These are phyloP conservation scores for Lordiphosa stackelbergi DNA, from an alignment of 1,140 invertebrate genomes.

Conservation along the genomic window DNA sequence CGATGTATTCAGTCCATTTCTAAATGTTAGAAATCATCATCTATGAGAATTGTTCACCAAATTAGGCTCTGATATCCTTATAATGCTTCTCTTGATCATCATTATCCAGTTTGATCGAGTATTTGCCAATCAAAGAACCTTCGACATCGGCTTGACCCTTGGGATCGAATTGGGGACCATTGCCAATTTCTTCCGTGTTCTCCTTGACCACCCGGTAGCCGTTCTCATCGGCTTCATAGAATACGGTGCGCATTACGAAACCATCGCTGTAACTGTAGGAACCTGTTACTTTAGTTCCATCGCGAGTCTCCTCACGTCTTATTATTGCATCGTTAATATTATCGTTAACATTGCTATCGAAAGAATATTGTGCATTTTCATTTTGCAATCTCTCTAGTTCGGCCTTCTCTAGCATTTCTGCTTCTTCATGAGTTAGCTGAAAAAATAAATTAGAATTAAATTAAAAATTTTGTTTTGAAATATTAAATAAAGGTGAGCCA, in stretches of 20 bases:
- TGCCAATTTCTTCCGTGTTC: slow-evolving; percentile 77
- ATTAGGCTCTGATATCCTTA: slow-evolving; percentile 47
- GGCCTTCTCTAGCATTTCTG: slow-evolving; percentile 17
- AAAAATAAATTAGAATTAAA: background rate
- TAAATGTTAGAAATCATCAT: slow-evolving; percentile 72
- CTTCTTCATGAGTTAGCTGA: slow-evolving; percentile 32
- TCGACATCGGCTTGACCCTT: slow-evolving; percentile 78
- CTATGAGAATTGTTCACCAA: background rate
- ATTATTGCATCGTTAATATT: slow-evolving; percentile 78
- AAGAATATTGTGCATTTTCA: slow-evolving; percentile 77
- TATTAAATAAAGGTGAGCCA: slow-evolving; percentile 1
- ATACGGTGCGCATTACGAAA: slow-evolving; percentile 78
- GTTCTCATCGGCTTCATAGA: slow-evolving; percentile 80
- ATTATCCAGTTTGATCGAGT: slow-evolving; percentile 69
- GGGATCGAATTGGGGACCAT: slow-evolving; percentile 77
- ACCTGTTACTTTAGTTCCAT: slow-evolving; percentile 78
- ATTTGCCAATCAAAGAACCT: slow-evolving; percentile 74
- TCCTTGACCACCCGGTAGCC: slow-evolving; percentile 80
- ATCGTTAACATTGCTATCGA: slow-evolving; percentile 78
- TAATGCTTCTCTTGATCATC: slow-evolving; percentile 54
- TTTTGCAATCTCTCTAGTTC: slow-evolving; percentile 52
- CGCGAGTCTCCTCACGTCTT: slow-evolving; percentile 78
- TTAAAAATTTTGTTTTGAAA: background rate
- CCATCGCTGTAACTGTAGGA: slow-evolving; percentile 81
- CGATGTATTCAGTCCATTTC: slow-evolving; percentile 68